Conservation (phyloP, 2,888 invertebrate genomes). For the Euzophera pinguis region DNA sequence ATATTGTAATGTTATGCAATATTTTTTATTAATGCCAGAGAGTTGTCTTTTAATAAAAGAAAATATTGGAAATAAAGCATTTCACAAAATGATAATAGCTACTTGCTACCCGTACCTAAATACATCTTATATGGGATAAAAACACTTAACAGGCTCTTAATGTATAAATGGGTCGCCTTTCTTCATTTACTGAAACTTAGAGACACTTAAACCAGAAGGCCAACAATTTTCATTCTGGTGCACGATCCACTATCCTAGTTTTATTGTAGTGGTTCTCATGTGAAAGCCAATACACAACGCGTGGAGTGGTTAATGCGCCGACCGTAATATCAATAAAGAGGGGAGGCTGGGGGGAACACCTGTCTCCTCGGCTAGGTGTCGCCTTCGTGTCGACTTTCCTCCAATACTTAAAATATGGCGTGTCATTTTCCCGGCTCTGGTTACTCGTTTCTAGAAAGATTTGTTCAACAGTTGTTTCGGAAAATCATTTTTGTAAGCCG, state of each 20-base stretch:
- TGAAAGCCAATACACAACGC: conserved; percentile 60
- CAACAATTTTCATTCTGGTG: conserved; percentile 33
- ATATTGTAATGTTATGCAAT: not conserved
- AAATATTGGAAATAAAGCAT: too few relatives aligned
- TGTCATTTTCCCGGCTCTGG: conserved; percentile 58
- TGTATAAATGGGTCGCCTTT: not conserved
- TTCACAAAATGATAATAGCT: too few relatives aligned
- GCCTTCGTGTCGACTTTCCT: conserved; percentile 54
- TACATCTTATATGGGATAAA: too few relatives aligned
- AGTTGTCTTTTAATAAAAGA: not conserved
- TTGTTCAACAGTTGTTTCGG: conserved; percentile 47
- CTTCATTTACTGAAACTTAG: not conserved
- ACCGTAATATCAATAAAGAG: conserved; percentile 69
- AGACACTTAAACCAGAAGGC: conserved; percentile 23
- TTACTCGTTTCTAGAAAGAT: conserved; percentile 63
- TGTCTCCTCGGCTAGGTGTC: conserved; percentile 51
- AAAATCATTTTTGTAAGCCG: conserved; percentile 41
- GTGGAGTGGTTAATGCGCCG: conserved; percentile 64
- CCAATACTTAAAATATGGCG: conserved; percentile 71
- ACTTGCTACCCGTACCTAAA: too few relatives aligned
- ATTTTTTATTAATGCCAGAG: not conserved
- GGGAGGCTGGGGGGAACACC: conserved; percentile 35
- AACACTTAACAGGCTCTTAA: too few relatives aligned
- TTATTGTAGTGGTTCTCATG: conserved; percentile 50
- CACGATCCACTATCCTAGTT: conserved; percentile 44